These are phyloP conservation scores for Amblyjoppa proteus DNA, from an alignment of 2,888 invertebrate species.

Conservation along the genomic window DNA sequence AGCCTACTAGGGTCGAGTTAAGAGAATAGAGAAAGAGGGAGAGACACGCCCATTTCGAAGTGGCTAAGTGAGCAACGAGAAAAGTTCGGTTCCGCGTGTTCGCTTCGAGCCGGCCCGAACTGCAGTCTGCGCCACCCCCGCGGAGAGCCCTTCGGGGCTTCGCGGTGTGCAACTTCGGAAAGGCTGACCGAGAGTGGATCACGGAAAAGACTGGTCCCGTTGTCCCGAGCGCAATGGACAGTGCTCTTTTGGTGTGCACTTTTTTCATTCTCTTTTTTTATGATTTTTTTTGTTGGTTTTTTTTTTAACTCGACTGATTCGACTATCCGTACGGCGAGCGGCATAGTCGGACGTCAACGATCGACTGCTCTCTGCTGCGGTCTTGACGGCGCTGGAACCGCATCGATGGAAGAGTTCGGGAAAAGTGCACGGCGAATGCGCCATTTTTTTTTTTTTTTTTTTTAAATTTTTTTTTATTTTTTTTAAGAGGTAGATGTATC, in stretches of 20 bases:
- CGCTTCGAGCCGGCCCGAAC: not conserved
- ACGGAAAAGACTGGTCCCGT: conserved; percentile 8
- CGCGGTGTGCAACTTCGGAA: conserved; percentile 41
- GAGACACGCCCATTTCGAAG: conserved; percentile 37
- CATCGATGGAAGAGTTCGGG: not conserved
- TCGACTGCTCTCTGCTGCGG: conserved; percentile 47
- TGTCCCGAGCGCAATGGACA: conserved; percentile 29
- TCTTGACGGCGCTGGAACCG: conserved; percentile 53
- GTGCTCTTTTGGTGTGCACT: conserved; percentile 25
- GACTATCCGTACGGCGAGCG: conserved; percentile 65
- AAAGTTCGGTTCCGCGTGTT: conserved; percentile 47
- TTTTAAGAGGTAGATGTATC: conserved; percentile 34
- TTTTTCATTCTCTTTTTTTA: not conserved
- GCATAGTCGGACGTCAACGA: conserved; percentile 35
- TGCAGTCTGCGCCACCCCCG: not conserved
- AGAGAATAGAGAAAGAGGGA: conserved; percentile 12
- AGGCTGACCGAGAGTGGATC: conserved; percentile 59
- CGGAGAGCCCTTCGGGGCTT: conserved; percentile 8
- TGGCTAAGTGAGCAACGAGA: conserved; percentile 49
- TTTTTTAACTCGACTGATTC: conserved; percentile 10
- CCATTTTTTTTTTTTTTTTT: conserved; percentile 31
- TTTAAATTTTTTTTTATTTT: conserved; percentile 50
- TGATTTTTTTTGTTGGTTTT: conserved; percentile 4
- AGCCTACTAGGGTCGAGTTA: conserved; percentile 8
- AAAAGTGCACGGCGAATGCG: conserved; percentile 25